phyloP scores from a whole-genome alignment of 2,113 vertebrate species.

The Delphinapterus leucas region DNA sequence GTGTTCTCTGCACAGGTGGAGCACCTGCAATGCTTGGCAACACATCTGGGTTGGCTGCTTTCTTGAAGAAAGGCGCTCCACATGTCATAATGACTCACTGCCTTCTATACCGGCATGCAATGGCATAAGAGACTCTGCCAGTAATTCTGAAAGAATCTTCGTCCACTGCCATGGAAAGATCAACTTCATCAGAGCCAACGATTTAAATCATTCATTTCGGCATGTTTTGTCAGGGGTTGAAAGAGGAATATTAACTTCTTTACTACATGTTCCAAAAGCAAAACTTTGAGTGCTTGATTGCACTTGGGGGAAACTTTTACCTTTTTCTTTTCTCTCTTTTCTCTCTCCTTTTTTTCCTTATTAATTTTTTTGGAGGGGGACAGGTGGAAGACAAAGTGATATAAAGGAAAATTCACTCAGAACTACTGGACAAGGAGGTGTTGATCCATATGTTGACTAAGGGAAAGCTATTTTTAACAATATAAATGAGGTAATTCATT shows the following conservation, averaged over 20 bases:
- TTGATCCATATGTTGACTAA: not conserved
- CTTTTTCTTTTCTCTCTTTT: not conserved
- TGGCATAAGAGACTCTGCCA: not conserved
- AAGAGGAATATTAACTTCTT: not conserved
- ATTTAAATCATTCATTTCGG: not conserved
- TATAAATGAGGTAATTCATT: not conserved
- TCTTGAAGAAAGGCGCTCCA: slow-evolving; percentile 19
- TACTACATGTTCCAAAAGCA: not conserved
- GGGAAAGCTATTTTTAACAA: not conserved
- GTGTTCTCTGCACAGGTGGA: slow-evolving; percentile 24
- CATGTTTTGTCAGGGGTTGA: not conserved
- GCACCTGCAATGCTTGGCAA: slow-evolving; percentile 49
- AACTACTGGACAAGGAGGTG: not conserved
- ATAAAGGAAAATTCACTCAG: not conserved
- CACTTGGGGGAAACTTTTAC: not conserved
- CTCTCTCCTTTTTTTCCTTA: not conserved
- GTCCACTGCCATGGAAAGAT: not conserved
- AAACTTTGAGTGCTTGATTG: not conserved
- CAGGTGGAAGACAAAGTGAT: not conserved
- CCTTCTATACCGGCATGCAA: not conserved
- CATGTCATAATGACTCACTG: slow-evolving; percentile 53
- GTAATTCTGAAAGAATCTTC: not conserved
- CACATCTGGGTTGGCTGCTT: slow-evolving; percentile 48
- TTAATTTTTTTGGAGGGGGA: not conserved
- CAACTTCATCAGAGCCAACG: not conserved